Evolutionary conservation across 2,797 vertebrate genomes (phyloP).

Genomic region (Acipenser transmontanus): DNA sequence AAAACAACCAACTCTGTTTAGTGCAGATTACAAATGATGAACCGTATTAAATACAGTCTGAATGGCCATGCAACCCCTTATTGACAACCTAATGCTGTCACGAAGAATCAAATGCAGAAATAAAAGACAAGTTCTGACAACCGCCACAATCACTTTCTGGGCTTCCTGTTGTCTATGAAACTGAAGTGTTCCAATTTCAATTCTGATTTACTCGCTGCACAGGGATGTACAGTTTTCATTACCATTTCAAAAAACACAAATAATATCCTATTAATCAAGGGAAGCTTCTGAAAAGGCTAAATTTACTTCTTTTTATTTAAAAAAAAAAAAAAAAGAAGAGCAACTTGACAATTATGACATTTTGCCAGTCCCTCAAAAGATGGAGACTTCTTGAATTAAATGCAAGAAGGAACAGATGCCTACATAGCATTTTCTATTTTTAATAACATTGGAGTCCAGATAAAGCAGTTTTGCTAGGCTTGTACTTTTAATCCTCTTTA

Average conservation of each 20-base stretch:
- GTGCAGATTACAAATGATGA: no score
- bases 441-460: constrained; percentile 20
- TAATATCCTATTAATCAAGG: not conserved
- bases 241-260: not conserved
- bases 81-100: no score
- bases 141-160: not conserved
- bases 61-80: not conserved
- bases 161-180: not conserved
- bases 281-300: not conserved
- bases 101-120: not conserved
- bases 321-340: no score
- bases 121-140: not conserved
- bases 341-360: not conserved
- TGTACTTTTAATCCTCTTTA: constrained; percentile 25
- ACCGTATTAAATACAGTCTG: no score
- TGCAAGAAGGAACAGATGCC: not conserved
- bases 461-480: constrained; percentile 14
- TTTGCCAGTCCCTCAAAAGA: not conserved
- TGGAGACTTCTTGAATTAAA: not conserved
- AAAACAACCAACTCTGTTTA: no score
- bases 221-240: not conserved
- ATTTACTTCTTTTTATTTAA: not conserved
- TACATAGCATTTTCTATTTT: constrained; percentile 17
- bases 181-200: not conserved
- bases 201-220: not conserved